Evolutionary conservation across 2,888 invertebrate species (phyloP).

Genomic region (Pseudeuparius sepicola): DNA sequence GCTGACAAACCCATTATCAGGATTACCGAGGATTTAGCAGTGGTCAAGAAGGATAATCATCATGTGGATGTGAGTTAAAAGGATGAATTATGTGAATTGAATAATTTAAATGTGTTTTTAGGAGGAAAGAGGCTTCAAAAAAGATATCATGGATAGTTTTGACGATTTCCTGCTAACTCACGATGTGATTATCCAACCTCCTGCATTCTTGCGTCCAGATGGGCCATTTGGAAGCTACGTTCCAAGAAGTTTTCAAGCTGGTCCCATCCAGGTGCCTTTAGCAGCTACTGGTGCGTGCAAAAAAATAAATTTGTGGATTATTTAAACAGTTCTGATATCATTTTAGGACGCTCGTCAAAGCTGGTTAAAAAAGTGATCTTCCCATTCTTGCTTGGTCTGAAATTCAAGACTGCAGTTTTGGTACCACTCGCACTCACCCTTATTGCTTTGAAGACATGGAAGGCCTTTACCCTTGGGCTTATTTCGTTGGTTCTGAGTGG

Average conservation of each 20-base stretch:
- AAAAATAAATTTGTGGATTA: too few relatives aligned
- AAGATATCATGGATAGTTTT: constrained; percentile 56
- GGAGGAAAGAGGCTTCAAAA: constrained; percentile 43
- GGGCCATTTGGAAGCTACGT: constrained; percentile 50
- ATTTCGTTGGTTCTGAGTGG: constrained; percentile 73
- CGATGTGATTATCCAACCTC: constrained; percentile 60
- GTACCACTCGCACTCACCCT: constrained; percentile 69
- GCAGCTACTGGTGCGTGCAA: constrained; percentile 42
- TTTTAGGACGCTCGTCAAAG: constrained; percentile 51
- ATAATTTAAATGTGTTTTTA: too few relatives aligned
- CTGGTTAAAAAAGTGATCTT: constrained; percentile 73
- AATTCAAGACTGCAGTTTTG: constrained; percentile 73
- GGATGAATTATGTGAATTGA: neutral
- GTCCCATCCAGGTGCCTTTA: constrained; percentile 59
- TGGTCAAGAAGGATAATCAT: constrained; percentile 53
- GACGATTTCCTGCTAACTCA: constrained; percentile 65
- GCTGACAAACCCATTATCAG: constrained; percentile 56
- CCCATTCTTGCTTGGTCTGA: constrained; percentile 72
- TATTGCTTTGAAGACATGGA: constrained; percentile 80
- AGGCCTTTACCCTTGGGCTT: constrained; percentile 71
- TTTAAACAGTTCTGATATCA: too few relatives aligned
- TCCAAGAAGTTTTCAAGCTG: constrained; percentile 57
- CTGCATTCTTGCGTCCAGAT: constrained; percentile 49
- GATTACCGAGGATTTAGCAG: constrained; percentile 61
- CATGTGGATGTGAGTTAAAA: constrained; percentile 24